Evolutionary conservation across 2,113 vertebrate species (phyloP), one percentile per base, ranked within the genome.

Genomic region (western clawed frog (Xenopus tropicalis)): DNA sequence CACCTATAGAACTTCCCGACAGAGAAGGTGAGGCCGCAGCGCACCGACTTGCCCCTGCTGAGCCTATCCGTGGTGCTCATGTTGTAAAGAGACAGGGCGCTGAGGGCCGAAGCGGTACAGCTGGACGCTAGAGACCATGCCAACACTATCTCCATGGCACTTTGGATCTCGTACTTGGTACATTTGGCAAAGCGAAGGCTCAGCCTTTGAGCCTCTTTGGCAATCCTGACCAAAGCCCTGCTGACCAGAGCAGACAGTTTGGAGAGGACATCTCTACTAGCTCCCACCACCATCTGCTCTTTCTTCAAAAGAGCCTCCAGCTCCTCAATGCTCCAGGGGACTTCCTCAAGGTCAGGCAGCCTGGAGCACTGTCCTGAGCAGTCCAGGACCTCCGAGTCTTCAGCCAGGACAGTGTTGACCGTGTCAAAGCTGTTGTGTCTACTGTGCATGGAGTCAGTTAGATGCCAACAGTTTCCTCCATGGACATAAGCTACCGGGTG

Each of bases 401-500:
- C 96, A 85, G 91, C 96, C 92, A 98, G 92, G 88, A 95, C 95
- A 82, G 94, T 97, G 91, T 97, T 97, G 82, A 98, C 97, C 61
- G 97, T 96, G 92, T 98, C 97, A 83, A 96, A 92, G 87, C 97
- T 99, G 94, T 96, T 95, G 90, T 94, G 95, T 87, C 95, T 91
- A 93, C 95, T 96, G 93, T 94, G 94, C 95, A 96, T 97, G 86
- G 95, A 96, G 94, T 93, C 96, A 86, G 95, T 93, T 93, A 97
- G 83, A 88, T 91, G 93, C 96, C 96, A 96, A 90, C 94, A 87
- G 89, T 94, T 93, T 85, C 90, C 92, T 89, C 93, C 94, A 94
- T 94, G 92, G 85, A 91, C 87, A 82, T 86, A 88, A 81, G 89
- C 87, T 78, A 87, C 78, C 81, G 91, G 89, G 90, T 95, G 94